Evolutionary conservation across 1,140 invertebrate species (phyloP), one percentile per base, ranked within the genome.

Genomic region (Ostrea denselamellosa): DNA sequence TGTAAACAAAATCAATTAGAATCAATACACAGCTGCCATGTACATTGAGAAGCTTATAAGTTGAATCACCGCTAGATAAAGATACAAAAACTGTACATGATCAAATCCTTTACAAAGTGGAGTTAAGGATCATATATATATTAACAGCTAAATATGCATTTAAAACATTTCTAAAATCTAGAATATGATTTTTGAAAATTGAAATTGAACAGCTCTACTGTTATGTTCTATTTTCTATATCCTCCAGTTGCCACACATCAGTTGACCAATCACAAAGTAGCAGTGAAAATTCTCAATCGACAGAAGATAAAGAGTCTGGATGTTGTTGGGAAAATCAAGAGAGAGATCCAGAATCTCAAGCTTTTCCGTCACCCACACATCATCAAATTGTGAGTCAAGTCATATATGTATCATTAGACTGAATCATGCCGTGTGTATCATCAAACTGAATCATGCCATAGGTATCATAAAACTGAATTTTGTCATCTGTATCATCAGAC

Each of bases 301-400:
- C 98, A 99, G 92, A 99, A 99, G 95, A 99, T 99, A 58, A 99
- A 99, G 95, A 99, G 97, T 93, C 95, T 99, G 3, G 99, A 99
- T 97, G 99, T 99, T 3, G 99, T 99, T 68, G 98, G 98, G 3
- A 99, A 99, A 96, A 99, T 99, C 90, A 96, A 98, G 83, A 96
- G 99, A 87, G 99, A 99, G 95, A 99, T 99, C 93, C 99, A 99
- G 95, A 99, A 99, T 96, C 96, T 99, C 2, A 99, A 99, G 94
- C 96, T 99, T 0, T 99, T 99, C 94, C 96, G 99, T 87, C 99
- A 99, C 96, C 99, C 99, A 22, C 99, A 99, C 94, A 99, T 99
- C 90, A 99, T 99, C 89, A 99, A 99, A 96, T 95, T 99, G 96
- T 99, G 97, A 96, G 97, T 97, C 53, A 62, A n/a, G 34, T 19